Evolutionary conservation across 2,113 vertebrate species (phyloP).

Genomic region (Pardalotus punctatus): DNA sequence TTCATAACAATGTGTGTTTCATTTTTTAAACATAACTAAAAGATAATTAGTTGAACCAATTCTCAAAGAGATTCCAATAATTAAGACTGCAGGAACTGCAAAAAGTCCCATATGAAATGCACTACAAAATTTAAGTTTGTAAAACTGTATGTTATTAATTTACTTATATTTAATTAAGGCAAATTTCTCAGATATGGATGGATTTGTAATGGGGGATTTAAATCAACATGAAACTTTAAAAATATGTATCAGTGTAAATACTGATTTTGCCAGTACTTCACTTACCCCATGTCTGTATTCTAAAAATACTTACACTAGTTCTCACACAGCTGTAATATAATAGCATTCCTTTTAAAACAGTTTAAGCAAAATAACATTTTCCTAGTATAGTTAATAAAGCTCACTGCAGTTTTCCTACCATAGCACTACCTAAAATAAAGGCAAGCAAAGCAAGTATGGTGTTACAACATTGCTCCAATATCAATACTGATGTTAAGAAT

Average conservation of each 20-base stretch:
- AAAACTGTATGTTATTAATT: not conserved
- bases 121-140: not conserved
- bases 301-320: slow-evolving; percentile 23
- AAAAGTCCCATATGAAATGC: not conserved
- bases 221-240: not conserved
- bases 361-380: slow-evolving; percentile 25
- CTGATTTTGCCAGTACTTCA: not conserved
- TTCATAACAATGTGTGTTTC: not conserved
- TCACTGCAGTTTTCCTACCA: not conserved
- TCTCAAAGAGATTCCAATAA: not conserved
- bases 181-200: not conserved
- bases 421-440: slow-evolving; percentile 27
- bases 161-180: not conserved
- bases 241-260: not conserved
- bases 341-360: not conserved
- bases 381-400: not conserved
- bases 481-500: not conserved
- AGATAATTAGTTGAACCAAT: not conserved
- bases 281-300: not conserved
- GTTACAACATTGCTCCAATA: not conserved
- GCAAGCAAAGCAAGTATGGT: slow-evolving; percentile 28
- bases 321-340: not conserved
- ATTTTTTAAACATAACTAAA: not conserved
- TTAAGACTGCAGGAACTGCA: not conserved
- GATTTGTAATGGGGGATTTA: not conserved